Conservation (phyloP, 2,888 invertebrate genomes). For the Drosophila borealis region DNA sequence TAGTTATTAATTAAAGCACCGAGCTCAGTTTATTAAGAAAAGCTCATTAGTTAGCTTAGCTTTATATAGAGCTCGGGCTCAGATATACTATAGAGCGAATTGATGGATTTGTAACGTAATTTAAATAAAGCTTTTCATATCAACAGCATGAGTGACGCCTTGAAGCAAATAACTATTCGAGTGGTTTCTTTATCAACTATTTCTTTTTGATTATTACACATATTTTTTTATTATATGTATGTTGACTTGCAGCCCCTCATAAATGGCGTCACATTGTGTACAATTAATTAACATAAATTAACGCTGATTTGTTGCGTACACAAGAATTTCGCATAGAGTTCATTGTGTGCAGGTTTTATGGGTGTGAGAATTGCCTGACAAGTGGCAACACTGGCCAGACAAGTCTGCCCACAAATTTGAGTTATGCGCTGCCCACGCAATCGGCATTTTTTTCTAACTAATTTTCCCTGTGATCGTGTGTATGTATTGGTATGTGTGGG, state of each 20-base stretch:
- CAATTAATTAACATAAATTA: conserved; percentile 61
- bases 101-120: too few relatives aligned
- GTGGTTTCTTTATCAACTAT: conserved; percentile 10
- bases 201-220: neutral
- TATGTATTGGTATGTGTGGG: conserved; percentile 23
- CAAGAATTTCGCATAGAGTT: conserved; percentile 41
- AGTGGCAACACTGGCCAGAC: conserved; percentile 33
- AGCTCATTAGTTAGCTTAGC: neutral
- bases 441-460: conserved; percentile 30
- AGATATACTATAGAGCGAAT: too few relatives aligned
- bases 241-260: conserved; percentile 18
- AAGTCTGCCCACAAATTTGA: conserved; percentile 59
- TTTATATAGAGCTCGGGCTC: neutral
- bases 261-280: conserved; percentile 29
- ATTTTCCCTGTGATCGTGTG: conserved; percentile 32
- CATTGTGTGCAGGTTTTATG: conserved; percentile 53
- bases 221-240: conserved; percentile 24
- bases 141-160: neutral
- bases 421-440: conserved; percentile 53
- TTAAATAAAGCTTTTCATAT: too few relatives aligned
- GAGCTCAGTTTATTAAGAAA: too few relatives aligned
- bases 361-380: conserved; percentile 65
- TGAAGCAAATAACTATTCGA: conserved; percentile 1
- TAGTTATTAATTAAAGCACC: too few relatives aligned
- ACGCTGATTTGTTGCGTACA: conserved; percentile 24